Evolutionary conservation across 2,113 vertebrate genomes (phyloP), one percentile per base, ranked within the genome.

Genomic region (Xenotilapia leptura): DNA sequence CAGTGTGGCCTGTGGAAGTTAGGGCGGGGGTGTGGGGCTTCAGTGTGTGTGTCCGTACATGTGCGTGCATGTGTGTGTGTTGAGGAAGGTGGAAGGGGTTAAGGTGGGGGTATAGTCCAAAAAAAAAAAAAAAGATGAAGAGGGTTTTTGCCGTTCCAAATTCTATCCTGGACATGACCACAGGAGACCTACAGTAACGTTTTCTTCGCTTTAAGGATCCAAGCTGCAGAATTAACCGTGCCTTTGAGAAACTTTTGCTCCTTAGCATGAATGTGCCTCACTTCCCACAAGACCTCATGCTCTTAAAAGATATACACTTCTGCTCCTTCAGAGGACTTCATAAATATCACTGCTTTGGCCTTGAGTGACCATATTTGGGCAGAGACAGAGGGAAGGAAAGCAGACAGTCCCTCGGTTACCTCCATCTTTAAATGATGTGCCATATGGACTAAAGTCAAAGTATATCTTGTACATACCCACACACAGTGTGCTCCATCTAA

Each of bases 1-100:
- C 92, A 92, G 92, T 82, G 88, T 91, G 77, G 87, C 88, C 90
- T 11, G 15, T 88, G 89, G 90, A 93, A 92, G 91, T 84, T 83
- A 53, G 81, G 73, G 55, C 51, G 83, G 79, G 54, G 68, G 7
- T 26, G 79, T 54, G 42, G 36, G 49, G 73, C 23, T 77, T 49
- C 26, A 17, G 21, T 42, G 60, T 49, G 68, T 38, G 55, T 42
- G 60, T 49, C 47, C 40, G 28, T 73, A 26, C 36, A 21, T 56
- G 62, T 60, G 31, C 7, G 31, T 65, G 51, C 60, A 42, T 60
- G 42, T 42, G 68, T 53, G 62, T 42, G 79, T 85, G 28, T 58
- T 80, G 65, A 77, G 54, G 80, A 54, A 70, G 13, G 77, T 65
- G 47, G 62, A 54, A 73, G 70, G 23, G 19, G 26, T 83, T 42